Percentiles rank a stretch among this genome's conserved stretches.
These are phyloP conservation scores for Bembecia ichneumoniformis DNA, from an alignment of 2,888 invertebrate species.

Conservation along the genomic window DNA sequence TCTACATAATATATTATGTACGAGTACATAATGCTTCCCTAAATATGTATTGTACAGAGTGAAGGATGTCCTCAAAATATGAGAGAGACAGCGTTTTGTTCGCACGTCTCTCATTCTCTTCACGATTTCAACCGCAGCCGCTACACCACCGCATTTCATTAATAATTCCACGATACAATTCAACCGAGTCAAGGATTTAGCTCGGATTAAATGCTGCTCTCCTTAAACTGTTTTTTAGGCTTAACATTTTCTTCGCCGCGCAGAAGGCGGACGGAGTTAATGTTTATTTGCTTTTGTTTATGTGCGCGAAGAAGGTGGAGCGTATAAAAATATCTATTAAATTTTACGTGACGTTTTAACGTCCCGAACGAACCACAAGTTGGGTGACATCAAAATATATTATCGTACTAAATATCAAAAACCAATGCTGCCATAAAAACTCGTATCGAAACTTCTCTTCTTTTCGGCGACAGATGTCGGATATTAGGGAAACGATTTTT, in stretches of 20 bases:
- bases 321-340: neutral
- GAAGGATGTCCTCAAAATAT: too few relatives aligned
- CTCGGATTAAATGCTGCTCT: neutral
- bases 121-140: conserved; percentile 14
- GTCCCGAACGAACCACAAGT: neutral
- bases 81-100: too few relatives aligned
- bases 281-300: neutral
- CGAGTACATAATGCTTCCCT: too few relatives aligned
- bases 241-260: too few relatives aligned
- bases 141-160: conserved; percentile 30
- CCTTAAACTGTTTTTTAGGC: neutral
- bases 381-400: conserved; percentile 37
- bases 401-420: conserved; percentile 45
- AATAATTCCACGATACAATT: conserved; percentile 27
- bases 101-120: too few relatives aligned
- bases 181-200: conserved; percentile 17
- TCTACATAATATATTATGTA: too few relatives aligned
- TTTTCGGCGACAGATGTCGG: conserved; percentile 54
- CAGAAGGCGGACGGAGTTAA: too few relatives aligned
- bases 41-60: too few relatives aligned
- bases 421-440: conserved; percentile 48
- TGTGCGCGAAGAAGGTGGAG: neutral
- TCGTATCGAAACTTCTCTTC: conserved; percentile 50
- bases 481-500: conserved; percentile 50
- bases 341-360: neutral